These are phyloP conservation scores for Sitta europaea DNA, from an alignment of 2,113 vertebrate genomes.

Conservation along the genomic window DNA sequence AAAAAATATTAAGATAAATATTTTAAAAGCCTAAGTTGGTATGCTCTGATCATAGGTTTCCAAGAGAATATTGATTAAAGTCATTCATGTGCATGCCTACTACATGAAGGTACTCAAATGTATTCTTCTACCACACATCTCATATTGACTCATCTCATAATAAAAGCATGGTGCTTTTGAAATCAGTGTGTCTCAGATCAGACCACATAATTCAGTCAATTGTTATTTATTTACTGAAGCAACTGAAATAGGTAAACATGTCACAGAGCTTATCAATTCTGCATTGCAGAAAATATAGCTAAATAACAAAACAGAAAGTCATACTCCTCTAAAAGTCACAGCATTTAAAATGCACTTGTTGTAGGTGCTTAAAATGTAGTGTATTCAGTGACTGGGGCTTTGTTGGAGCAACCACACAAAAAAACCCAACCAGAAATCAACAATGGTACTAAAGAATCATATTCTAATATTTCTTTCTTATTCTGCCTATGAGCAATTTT, in stretches of 20 bases:
- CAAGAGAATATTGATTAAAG: neutral
- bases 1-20: neutral
- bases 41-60: neutral
- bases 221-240: neutral
- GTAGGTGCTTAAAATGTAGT: neutral
- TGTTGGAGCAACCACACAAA: neutral
- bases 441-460: neutral
- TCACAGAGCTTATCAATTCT: neutral
- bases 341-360: neutral
- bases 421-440: neutral
- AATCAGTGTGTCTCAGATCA: neutral
- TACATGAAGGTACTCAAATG: neutral
- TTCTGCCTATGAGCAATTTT: neutral
- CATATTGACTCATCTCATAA: neutral
- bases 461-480: neutral
- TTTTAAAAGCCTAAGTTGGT: neutral
- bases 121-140: neutral
- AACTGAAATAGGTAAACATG: neutral
- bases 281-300: neutral
- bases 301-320: neutral
- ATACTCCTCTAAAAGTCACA: neutral
- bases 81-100: neutral
- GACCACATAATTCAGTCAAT: neutral
- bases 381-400: neutral
- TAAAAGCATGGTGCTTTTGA: neutral